These are phyloP conservation scores for Falco berigora DNA, from an alignment of 2,797 vertebrate species.

Conservation along the genomic window DNA sequence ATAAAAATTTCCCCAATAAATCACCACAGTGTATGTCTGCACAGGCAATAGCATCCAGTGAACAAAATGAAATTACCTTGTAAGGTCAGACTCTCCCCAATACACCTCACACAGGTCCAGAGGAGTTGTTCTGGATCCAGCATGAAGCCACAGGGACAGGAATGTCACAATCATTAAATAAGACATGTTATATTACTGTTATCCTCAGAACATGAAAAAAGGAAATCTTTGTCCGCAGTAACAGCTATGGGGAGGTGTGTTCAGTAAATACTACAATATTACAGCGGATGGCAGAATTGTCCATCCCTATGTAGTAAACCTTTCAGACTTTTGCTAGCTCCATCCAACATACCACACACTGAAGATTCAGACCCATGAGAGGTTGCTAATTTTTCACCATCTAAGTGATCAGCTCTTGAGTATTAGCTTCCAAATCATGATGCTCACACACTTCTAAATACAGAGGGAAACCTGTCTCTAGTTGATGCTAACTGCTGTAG, in stretches of 20 bases:
- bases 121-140: neutral
- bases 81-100: neutral
- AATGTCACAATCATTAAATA: neutral
- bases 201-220: neutral
- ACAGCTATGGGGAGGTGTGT: neutral
- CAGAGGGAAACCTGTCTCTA: neutral
- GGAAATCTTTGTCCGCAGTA: neutral
- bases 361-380: neutral
- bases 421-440: neutral
- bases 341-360: neutral
- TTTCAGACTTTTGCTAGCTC: neutral
- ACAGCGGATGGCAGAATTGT: neutral
- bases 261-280: neutral
- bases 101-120: rapidly evolving
- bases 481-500: neutral
- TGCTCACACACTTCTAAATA: neutral
- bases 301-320: neutral
- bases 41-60: neutral
- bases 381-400: neutral
- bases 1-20: neutral
- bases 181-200: neutral
- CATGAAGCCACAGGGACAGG: neutral
- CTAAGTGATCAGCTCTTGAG: neutral
- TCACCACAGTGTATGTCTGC: neutral
- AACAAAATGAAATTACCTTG: neutral